Evolutionary conservation across 2,113 vertebrate species (phyloP), one percentile per base, ranked within the genome.

Genomic region (Picathartes gymnocephalus): DNA sequence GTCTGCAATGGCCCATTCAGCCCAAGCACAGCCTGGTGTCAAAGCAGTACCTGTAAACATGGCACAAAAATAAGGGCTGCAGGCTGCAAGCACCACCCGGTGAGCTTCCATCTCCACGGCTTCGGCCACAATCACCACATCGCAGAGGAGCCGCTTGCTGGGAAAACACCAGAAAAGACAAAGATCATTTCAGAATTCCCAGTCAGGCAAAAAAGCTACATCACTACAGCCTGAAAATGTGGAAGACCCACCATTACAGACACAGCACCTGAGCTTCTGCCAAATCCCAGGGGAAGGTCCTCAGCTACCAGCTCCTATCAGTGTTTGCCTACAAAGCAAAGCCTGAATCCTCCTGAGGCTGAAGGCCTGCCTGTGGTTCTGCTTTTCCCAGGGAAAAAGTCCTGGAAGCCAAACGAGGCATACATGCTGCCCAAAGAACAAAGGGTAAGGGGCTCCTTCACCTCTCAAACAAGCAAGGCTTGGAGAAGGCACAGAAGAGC

Each of bases 41-140:
- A 25, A 31, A 42, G 61, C 20, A 51, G 64, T 98, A 99, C 99
- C 99, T 98, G 99, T 99, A 97, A 99, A 99, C 99, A 99, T 99
- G 11, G 99, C 99, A 97, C 98, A 99, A 92, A 99, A 99, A 94
- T 99, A 99, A 39, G 99, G 99, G 96, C 99, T 99, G 96, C 99
- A 99, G 97, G 99, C 98, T 0, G 99, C 98, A 77, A 99, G 97
- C 91, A 99, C 99, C 96, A 99, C 98, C 22, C 98, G 98, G 96
- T 99, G 99, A 33, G 99, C 99, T 90, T 99, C 98, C 92, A 99
- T 98, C 94, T 99, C 98, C 21, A 99, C 97, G 16, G 98, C 98
- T 84, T 98, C 99, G 0, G 99, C 99, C 95, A 99, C 98, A 80
- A 99, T 98, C 97, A 98, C 98, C 96, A 99, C 99, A n/a, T 99